Evolutionary conservation across 1,140 invertebrate genomes (phyloP), one percentile per base, ranked within the genome.

Genomic region (Melanaphis sacchari): DNA sequence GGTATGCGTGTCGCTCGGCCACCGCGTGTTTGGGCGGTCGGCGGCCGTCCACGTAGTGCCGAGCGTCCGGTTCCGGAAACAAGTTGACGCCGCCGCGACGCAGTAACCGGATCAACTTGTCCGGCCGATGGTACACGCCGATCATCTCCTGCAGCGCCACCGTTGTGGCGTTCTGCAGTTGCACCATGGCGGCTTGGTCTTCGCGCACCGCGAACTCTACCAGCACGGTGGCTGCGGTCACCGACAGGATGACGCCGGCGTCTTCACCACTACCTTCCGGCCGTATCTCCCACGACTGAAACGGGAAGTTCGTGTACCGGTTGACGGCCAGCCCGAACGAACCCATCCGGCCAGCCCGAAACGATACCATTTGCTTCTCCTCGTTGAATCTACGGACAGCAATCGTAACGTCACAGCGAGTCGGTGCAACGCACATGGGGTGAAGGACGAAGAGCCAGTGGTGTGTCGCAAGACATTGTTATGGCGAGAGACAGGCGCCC

Each of bases 31-130:
- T 98, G 84, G 97, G 96, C 76, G 97, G 96, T 18, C 85, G 54
- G 3, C 96, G 95, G 7, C 97, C 97, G 95, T 98, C 97, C 21
- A 98, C 96, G 95, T 98, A 98, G 94, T 97, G 97, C 94, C 97
- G 97, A 0, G 97, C 97, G 95, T 99, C 98, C 94, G 97, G 96
- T 93, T 97, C 97, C 0, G 98, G 98, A 95, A 99, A 99, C n/a
- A 99, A 95, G 95, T 99, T 98, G 66, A 98, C 96, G n/a, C 98
- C 98, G 15, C 96, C 96, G 52, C 95, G 95, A 94, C 96, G 96
- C 95, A 98, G 96, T 94, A 97, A 96, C 97, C 98, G 94, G n/a
- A 97, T 96, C 94, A 97, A 94, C 49, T 95, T 94, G 38, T 95
- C 94, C 24, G 96, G 95, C 66, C 95, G 96, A 95, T 96, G 96